Evolutionary conservation across 1,140 invertebrate species (phyloP), one percentile per base, ranked within the genome.

Genomic region (Argopecten irradians): DNA sequence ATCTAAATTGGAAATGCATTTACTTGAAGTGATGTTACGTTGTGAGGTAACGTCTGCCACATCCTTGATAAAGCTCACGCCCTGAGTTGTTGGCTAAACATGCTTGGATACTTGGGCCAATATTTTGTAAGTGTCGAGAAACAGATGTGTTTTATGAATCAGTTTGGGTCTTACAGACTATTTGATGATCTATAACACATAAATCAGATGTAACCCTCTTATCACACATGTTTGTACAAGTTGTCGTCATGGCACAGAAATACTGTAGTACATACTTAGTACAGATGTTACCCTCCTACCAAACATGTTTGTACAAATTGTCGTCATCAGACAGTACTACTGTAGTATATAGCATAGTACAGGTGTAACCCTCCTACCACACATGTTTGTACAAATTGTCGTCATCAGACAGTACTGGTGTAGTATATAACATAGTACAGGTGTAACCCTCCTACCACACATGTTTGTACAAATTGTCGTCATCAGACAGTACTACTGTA

Each of bases 91-190:
- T 71, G 28, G 5, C 43, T 19, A 46, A 46, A 46, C n/a, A 71
- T 71, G 22, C 55, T 71, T 28, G 7, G 55, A 71, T 71, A 71
- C 55, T 71, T 71, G 22, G 55, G 22, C 28, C 55, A 71, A 71
- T 71, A n/a, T 71, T 71, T 71, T 28, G 8, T 3, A 28, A 28
- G 55, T n/a, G 55, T 28, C 0, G 22, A n/a, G 55, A 71, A 71
- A 71, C 55, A 71, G 55, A 71, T 71, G 55, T n/a, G 55, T 71
- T 71, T 71, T 71, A 71, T 71, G 55, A 71, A 71, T 71, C 55
- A 71, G 22, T 71, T 5, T 71, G 55, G 55, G 55, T 71, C 19
- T 71, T 71, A 71, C 55, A 1, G 55, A 71, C 55, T 71, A 71
- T 71, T 71, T 71, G 28, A 71, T 71, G 55, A 71, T 71, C 55